Conservation (phyloP, 2,888 invertebrate species). For the Leucophenga montana region DNA sequence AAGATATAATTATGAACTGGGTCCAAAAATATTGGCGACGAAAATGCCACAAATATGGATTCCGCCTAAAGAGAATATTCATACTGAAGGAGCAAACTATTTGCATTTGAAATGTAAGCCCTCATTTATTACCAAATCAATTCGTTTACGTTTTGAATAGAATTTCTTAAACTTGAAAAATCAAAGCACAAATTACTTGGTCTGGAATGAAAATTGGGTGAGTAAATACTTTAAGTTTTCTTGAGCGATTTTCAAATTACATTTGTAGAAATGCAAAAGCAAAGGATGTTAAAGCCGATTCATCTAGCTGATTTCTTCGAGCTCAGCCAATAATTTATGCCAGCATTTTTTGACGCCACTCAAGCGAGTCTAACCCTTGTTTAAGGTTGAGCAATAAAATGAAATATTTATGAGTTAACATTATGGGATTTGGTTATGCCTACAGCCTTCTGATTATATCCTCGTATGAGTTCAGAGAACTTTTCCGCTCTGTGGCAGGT, state of each 20-base stretch:
- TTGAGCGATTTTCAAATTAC: conserved; percentile 6
- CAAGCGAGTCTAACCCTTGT: conserved; percentile 51
- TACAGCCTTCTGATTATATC: conserved; percentile 28
- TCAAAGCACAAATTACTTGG: neutral
- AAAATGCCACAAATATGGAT: too few relatives aligned
- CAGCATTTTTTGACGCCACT: conserved; percentile 46
- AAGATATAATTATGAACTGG: too few relatives aligned
- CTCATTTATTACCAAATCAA: too few relatives aligned
- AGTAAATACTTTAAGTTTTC: conserved; percentile 21
- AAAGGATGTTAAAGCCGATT: neutral
- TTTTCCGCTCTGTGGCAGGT: conserved; percentile 19
- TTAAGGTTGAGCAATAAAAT: conserved; percentile 63
- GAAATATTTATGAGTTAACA: conserved; percentile 62
- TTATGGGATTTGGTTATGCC: conserved; percentile 60
- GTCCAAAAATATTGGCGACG: too few relatives aligned
- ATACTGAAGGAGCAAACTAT: too few relatives aligned
- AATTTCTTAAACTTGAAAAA: too few relatives aligned
- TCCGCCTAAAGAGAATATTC: too few relatives aligned
- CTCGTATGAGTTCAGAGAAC: conserved; percentile 3
- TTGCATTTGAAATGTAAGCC: too few relatives aligned
- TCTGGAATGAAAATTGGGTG: conserved; percentile 16
- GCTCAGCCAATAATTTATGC: conserved; percentile 48
- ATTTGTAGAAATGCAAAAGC: conserved; percentile 21
- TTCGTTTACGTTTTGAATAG: too few relatives aligned
- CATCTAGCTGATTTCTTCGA: neutral